Evolutionary conservation across 2,888 invertebrate genomes (phyloP).

Genomic region (Helobdella robusta): DNA sequence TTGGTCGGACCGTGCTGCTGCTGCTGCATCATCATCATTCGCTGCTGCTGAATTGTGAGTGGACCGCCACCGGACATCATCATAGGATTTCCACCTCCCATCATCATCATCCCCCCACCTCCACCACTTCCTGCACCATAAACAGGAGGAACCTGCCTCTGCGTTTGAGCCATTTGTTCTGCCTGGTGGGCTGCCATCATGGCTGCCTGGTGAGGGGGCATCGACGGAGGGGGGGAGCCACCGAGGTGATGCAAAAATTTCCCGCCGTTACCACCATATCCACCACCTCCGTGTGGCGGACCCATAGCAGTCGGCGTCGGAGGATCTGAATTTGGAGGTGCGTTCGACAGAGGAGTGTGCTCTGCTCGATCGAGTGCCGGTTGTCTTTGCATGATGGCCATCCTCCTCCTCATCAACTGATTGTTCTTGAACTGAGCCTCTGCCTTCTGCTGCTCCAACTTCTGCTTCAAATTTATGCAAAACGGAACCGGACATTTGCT

Average conservation of each 20-base stretch:
- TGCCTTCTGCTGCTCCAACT: constrained; percentile 89
- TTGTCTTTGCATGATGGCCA: constrained; percentile 53
- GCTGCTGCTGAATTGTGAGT: constrained; percentile 13
- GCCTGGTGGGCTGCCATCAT: constrained; percentile 23
- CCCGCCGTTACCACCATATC: not conserved
- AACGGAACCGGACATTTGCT: constrained; percentile 95
- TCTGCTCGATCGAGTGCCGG: constrained; percentile 22
- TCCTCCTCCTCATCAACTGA: constrained; percentile 66
- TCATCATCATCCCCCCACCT: constrained; percentile 16
- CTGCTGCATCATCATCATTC: constrained; percentile 27
- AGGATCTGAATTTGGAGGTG: constrained; percentile 43
- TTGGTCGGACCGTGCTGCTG: constrained; percentile 35
- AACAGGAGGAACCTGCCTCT: constrained; percentile 8
- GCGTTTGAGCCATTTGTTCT: constrained; percentile 19
- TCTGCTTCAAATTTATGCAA: constrained; percentile 96
- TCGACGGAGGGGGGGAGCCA: constrained; percentile 12
- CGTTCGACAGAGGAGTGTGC: constrained; percentile 19
- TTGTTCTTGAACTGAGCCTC: constrained; percentile 91
- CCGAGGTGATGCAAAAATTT: constrained; percentile 20
- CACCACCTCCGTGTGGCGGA: constrained; percentile 6
- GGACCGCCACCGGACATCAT: constrained; percentile 21
- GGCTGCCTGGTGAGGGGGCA: constrained; percentile 14
- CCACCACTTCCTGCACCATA: not conserved
- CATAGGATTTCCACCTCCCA: constrained; percentile 17
- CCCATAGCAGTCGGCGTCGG: constrained; percentile 51